A percentile compares a stretch with the other conserved stretches of the same genome.
Conservation (phyloP, 2,113 vertebrate species). For the Pseudonaja textilis region DNA sequence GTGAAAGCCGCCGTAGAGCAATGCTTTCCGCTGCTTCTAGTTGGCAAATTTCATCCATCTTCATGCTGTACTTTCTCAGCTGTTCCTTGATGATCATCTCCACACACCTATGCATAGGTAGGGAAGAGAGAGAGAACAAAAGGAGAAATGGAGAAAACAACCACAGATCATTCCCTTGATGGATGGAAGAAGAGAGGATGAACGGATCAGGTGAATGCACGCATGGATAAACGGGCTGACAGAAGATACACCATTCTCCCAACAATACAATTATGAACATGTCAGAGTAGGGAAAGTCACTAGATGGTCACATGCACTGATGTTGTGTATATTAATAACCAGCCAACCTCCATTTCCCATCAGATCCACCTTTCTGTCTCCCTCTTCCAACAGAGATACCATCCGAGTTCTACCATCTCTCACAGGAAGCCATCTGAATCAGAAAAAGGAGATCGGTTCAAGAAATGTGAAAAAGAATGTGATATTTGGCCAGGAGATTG, state of each 20-base stretch:
- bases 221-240: rapidly evolving
- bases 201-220: background rate
- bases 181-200: background rate
- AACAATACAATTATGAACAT: background rate
- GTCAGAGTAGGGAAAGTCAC: background rate
- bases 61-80: conserved; percentile 89
- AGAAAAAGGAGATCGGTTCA: background rate
- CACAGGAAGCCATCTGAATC: background rate
- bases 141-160: background rate
- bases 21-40: conserved; percentile 89
- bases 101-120: conserved; percentile 78
- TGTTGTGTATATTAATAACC: conserved; percentile 1
- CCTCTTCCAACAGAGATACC: conserved; percentile 25
- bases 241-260: background rate
- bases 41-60: conserved; percentile 94
- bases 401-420: conserved; percentile 4
- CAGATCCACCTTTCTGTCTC: conserved; percentile 26
- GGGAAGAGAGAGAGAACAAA: background rate
- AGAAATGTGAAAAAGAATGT: background rate
- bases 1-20: conserved; percentile 85
- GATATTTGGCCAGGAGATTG: background rate
- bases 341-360: background rate
- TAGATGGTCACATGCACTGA: conserved; percentile 11
- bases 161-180: rapidly evolving
- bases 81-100: conserved; percentile 96